A percentile compares a stretch with the other conserved stretches of the same genome.
These are phyloP conservation scores for Catamblyrhynchus diadema DNA, from an alignment of 2,797 vertebrate species.

Conservation along the genomic window DNA sequence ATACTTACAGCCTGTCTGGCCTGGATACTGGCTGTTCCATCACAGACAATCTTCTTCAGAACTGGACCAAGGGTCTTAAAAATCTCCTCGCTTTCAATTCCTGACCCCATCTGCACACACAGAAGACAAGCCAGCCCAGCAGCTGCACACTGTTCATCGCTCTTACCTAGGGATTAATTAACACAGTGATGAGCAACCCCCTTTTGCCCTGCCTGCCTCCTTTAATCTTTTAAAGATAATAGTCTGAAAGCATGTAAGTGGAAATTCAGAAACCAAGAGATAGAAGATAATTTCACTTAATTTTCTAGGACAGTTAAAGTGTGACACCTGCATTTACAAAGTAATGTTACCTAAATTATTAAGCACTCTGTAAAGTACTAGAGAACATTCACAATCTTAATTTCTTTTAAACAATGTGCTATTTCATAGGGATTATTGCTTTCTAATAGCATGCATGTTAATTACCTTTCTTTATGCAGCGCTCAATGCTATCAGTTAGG, in stretches of 20 bases:
- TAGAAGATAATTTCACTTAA: neutral
- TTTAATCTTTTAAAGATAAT: neutral
- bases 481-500: constrained; percentile 94
- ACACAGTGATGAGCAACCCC: neutral
- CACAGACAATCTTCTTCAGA: constrained; percentile 90
- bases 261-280: neutral
- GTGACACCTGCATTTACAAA: neutral
- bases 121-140: constrained; percentile 90
- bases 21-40: constrained; percentile 86
- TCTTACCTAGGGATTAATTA: constrained; percentile 82
- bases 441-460: neutral
- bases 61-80: constrained; percentile 91
- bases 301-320: neutral
- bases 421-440: neutral
- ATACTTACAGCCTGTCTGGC: constrained; percentile 91
- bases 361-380: neutral
- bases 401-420: neutral
- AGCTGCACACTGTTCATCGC: constrained; percentile 90
- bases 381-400: neutral
- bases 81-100: constrained; percentile 96
- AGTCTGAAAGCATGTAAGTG: neutral
- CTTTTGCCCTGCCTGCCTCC: neutral
- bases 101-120: constrained; percentile 93
- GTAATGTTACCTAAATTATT: neutral
- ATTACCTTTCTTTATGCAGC: constrained; percentile 96